Evolutionary conservation across 2,888 invertebrate genomes (phyloP).

Genomic region (Meta bourneti): DNA sequence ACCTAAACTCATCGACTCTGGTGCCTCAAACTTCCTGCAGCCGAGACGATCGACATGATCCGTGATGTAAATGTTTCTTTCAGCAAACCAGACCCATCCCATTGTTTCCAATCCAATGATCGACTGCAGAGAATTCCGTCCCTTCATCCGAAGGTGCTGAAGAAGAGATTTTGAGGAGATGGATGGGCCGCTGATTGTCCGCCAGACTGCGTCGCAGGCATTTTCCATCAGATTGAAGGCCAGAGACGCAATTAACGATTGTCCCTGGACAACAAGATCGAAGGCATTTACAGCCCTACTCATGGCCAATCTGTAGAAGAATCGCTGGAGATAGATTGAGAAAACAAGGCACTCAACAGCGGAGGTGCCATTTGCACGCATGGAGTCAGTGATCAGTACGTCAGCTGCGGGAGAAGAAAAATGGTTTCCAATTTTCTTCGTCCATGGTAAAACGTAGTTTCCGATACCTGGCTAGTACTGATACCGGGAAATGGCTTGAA

Average conservation of each 20-base stretch:
- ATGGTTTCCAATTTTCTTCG: no score
- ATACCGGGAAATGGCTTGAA: no score
- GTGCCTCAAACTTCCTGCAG: no score
- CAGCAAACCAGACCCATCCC: slow-evolving; percentile 29
- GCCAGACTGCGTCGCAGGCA: slow-evolving; percentile 38
- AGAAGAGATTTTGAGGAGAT: slow-evolving; percentile 56
- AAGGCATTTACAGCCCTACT: slow-evolving; percentile 14
- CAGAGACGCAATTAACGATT: slow-evolving; percentile 43
- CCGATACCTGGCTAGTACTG: no score
- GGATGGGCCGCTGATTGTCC: slow-evolving; percentile 38
- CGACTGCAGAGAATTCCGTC: slow-evolving; percentile 3
- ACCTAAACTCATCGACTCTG: no score
- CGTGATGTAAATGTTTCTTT: slow-evolving; percentile 50
- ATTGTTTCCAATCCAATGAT: slow-evolving; percentile 33
- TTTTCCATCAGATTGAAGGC: slow-evolving; percentile 51
- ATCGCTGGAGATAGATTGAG: no score
- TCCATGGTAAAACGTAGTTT: no score
- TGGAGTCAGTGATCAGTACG: no score
- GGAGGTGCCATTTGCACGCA: no score
- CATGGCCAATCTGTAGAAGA: no score
- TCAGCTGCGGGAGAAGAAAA: no score
- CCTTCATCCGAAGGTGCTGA: slow-evolving; percentile 46
- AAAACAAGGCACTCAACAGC: no score
- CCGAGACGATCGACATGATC: slow-evolving; percentile 32
- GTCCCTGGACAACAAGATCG: slow-evolving; percentile 29